Conservation (phyloP, 2,888 invertebrate species). For the Incurvaria masculella region DNA sequence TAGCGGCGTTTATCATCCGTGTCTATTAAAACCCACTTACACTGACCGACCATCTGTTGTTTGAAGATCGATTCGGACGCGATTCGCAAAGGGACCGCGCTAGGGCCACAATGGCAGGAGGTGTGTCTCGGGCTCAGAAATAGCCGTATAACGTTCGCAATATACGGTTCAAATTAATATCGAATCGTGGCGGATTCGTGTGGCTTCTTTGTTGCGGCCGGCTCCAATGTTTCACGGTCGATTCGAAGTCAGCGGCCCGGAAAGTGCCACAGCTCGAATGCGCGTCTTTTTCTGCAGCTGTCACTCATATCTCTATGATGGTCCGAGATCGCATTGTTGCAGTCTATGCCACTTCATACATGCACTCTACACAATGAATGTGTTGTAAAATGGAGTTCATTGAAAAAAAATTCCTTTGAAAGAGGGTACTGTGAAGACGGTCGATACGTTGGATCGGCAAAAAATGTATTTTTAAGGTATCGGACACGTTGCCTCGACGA, state of each 20-base stretch:
- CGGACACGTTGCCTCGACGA: constrained; percentile 25
- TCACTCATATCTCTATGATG: constrained; percentile 32
- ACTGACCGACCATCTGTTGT: constrained; percentile 24
- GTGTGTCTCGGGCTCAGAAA: constrained; percentile 36
- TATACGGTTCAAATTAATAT: constrained; percentile 36
- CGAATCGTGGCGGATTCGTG: constrained; percentile 36
- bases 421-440: constrained; percentile 32
- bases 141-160: constrained; percentile 29
- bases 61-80: constrained; percentile 29
- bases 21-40: constrained; percentile 39
- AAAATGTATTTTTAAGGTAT: constrained; percentile 55
- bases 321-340: constrained; percentile 40
- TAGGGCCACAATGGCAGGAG: constrained; percentile 27
- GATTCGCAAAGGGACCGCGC: constrained; percentile 23
- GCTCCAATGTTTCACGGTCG: constrained; percentile 42
- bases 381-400: constrained; percentile 41
- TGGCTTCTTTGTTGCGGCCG: constrained; percentile 38
- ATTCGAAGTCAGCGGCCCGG: constrained; percentile 31
- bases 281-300: constrained; percentile 33
- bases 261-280: constrained; percentile 20
- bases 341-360: constrained; percentile 51
- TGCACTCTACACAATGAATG: constrained; percentile 43
- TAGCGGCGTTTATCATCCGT: constrained; percentile 35
- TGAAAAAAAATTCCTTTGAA: constrained; percentile 39
- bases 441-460: constrained; percentile 46